These are phyloP conservation scores for Oriolus oriolus DNA, from an alignment of 2,113 vertebrate species.

Conservation along the genomic window DNA sequence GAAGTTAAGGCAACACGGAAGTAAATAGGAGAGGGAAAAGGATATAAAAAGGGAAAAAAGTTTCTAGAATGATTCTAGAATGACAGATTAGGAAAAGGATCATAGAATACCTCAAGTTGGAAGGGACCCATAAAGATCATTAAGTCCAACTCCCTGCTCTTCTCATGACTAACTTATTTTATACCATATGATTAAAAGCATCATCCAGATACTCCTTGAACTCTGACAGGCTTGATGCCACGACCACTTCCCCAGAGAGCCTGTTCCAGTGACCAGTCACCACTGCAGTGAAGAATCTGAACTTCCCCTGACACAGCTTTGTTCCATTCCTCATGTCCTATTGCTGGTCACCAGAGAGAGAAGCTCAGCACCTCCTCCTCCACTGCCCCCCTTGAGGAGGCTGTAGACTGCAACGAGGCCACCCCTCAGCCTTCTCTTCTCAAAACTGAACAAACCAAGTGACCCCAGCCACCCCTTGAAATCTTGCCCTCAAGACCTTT, in stretches of 20 bases:
- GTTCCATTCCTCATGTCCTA: neutral
- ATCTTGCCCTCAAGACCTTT: neutral
- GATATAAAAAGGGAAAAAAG: neutral
- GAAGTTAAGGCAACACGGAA: neutral
- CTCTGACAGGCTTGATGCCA: neutral
- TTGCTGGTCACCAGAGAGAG: neutral
- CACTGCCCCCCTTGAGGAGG: neutral
- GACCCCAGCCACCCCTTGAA: neutral
- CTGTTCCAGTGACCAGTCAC: neutral
- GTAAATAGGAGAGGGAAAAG: neutral
- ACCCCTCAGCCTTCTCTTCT: neutral
- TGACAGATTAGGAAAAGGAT: neutral
- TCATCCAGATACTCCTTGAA: neutral
- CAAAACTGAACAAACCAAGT: neutral
- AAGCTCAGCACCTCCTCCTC: neutral
- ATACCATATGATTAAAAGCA: neutral
- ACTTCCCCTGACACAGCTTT: neutral
- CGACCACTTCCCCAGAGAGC: neutral
- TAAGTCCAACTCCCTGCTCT: neutral
- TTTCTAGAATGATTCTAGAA: neutral
- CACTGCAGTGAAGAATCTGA: rapidly evolving
- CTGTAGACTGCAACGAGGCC: neutral
- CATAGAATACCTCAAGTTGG: neutral
- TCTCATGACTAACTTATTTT: neutral
- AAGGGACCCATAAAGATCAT: neutral